Evolutionary conservation across 2,797 vertebrate genomes (phyloP).

Genomic region (Anomalospiza imberbis): DNA sequence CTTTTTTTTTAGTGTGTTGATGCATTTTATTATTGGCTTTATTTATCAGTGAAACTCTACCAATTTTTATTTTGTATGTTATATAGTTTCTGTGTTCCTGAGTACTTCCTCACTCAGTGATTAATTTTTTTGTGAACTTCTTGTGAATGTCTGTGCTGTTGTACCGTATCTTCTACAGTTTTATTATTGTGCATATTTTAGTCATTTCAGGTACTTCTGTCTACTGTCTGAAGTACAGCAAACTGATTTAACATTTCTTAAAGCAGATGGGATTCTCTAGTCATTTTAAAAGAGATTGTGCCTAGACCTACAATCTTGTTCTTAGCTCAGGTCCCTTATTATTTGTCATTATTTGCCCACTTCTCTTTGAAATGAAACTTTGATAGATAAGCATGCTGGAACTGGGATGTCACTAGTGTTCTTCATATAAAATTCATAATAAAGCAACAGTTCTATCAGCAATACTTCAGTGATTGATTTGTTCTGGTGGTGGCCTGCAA

Average conservation of each 20-base stretch:
- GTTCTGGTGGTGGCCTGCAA: neutral
- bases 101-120: neutral
- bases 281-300: neutral
- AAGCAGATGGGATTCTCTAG: neutral
- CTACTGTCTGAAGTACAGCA: neutral
- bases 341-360: neutral
- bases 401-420: neutral
- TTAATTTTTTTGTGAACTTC: neutral
- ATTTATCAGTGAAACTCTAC: neutral
- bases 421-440: neutral
- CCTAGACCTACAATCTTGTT: neutral
- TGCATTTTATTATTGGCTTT: neutral
- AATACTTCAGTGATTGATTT: neutral
- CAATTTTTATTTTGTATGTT: neutral
- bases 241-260: neutral
- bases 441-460: neutral
- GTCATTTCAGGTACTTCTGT: neutral
- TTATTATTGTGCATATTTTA: neutral
- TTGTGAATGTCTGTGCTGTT: neutral
- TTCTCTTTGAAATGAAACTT: neutral
- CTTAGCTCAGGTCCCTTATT: neutral
- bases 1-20: neutral
- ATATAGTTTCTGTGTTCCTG: neutral
- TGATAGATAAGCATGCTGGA: neutral
- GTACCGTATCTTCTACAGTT: rapidly evolving